phyloP scores from a whole-genome alignment of 2,888 invertebrate species.

The Conistra vaccinii region DNA sequence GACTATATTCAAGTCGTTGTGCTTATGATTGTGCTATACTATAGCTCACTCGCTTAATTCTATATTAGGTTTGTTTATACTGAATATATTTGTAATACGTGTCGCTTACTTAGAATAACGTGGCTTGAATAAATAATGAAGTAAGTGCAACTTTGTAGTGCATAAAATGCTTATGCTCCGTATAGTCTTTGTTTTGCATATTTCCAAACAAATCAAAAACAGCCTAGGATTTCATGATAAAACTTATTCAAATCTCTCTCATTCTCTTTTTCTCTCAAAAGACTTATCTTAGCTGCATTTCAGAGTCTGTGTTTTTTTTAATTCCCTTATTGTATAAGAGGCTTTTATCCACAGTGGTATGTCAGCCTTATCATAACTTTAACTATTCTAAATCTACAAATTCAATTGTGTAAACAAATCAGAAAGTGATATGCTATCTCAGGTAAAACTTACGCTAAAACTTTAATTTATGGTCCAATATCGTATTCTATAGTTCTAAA shows the following conservation, averaged over 20 bases:
- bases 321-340: neutral
- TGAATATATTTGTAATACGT: slow-evolving; percentile 49
- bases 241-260: neutral
- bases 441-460: neutral
- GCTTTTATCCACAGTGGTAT: neutral
- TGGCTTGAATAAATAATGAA: slow-evolving; percentile 27
- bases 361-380: neutral
- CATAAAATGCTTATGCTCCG: neutral
- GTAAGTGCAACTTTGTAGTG: slow-evolving; percentile 26
- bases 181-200: neutral
- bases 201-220: neutral
- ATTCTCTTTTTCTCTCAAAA: neutral
- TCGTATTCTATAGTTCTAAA: neutral
- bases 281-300: neutral
- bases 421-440: neutral
- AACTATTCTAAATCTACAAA: neutral
- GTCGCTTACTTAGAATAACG: slow-evolving; percentile 41
- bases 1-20: slow-evolving; percentile 31
- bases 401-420: neutral
- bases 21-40: slow-evolving; percentile 38
- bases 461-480: neutral
- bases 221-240: neutral
- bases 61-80: slow-evolving; percentile 55
- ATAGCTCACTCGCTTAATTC: slow-evolving; percentile 46
- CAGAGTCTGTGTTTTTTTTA: neutral